phyloP scores from a whole-genome alignment of 2,797 vertebrate species.

The Hemibagrus guttatus region DNA sequence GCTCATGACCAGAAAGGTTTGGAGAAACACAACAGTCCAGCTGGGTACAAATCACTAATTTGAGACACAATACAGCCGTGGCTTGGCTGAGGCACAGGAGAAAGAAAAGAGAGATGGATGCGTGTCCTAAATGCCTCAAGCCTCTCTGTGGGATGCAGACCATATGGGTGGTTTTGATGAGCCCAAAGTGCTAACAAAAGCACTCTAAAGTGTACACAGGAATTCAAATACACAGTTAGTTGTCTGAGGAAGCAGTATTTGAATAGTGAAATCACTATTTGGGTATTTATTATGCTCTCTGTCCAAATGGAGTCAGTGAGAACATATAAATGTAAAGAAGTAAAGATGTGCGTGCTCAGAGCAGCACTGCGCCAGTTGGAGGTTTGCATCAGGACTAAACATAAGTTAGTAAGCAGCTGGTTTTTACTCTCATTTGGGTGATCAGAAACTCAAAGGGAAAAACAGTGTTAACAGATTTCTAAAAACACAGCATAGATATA shows the following conservation, averaged over 20 bases:
- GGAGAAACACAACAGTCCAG: conserved; percentile 39
- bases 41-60: conserved; percentile 50
- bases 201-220: conserved; percentile 8
- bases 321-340: background rate
- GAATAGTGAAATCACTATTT: background rate
- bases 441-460: background rate
- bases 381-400: background rate
- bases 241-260: background rate
- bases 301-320: background rate
- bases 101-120: conserved; percentile 39
- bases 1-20: conserved; percentile 35
- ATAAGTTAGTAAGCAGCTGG: background rate
- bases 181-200: background rate
- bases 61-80: conserved; percentile 57
- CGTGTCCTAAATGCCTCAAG: conserved; percentile 22
- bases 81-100: conserved; percentile 45
- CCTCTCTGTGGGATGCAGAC: conserved; percentile 25
- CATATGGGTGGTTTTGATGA: conserved; percentile 19
- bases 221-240: background rate
- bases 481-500: background rate
- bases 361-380: background rate
- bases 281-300: background rate
- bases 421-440: background rate
- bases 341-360: background rate
- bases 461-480: background rate